Conservation (phyloP, 2,888 invertebrate genomes). For the Lingula anatina region DNA sequence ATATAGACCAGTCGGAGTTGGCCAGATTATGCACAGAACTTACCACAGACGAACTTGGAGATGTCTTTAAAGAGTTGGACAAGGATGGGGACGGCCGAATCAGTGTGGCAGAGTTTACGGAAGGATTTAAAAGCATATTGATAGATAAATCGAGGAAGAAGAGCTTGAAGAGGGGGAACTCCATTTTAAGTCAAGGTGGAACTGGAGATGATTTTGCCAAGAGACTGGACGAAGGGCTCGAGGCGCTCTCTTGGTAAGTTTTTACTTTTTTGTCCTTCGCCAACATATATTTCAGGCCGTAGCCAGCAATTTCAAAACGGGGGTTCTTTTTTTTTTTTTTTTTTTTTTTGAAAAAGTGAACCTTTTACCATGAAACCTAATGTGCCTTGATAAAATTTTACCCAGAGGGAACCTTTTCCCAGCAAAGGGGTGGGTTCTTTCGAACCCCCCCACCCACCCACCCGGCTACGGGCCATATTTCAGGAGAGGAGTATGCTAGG, state of each 20-base stretch:
- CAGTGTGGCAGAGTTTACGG: constrained; percentile 56
- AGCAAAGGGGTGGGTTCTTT: too few species aligned
- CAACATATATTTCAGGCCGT: too few species aligned
- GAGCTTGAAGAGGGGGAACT: constrained; percentile 19
- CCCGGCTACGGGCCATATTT: too few species aligned
- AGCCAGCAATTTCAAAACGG: too few species aligned
- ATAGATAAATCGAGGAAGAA: constrained; percentile 19
- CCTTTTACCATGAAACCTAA: too few species aligned
- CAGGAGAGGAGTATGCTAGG: too few species aligned
- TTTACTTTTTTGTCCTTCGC: too few species aligned
- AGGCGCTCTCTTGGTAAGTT: constrained; percentile 36
- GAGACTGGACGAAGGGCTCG: constrained; percentile 34
- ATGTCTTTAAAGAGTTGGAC: constrained; percentile 56
- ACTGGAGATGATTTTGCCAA: constrained; percentile 21
- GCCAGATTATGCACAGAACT: constrained; percentile 55
- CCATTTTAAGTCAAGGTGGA: background rate
- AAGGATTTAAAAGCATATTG: constrained; percentile 53
- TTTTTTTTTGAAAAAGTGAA: too few species aligned
- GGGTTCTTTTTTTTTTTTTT: too few species aligned
- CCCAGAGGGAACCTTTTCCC: too few species aligned
- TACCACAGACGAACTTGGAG: constrained; percentile 53
- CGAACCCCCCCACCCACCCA: too few species aligned
- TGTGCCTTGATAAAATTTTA: too few species aligned
- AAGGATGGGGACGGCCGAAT: constrained; percentile 57
- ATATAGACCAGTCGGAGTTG: constrained; percentile 54